A percentile compares a stretch with the other conserved stretches of the same genome.
Evolutionary conservation across 2,113 vertebrate genomes (phyloP).

Genomic region (Aythya baeri): DNA sequence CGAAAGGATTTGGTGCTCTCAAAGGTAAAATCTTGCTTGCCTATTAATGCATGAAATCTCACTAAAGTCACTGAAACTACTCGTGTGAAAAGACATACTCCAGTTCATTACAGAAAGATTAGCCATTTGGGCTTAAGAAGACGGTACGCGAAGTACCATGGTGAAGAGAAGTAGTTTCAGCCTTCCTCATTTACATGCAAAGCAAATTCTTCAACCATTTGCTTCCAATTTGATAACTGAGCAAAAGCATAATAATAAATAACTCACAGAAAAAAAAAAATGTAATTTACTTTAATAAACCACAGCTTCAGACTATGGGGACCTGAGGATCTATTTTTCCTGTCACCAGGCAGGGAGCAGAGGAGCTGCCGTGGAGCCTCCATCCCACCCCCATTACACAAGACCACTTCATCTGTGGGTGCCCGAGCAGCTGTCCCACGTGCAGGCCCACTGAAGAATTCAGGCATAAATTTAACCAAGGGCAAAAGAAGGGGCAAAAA

Average conservation of each 20-base stretch:
- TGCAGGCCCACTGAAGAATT: background rate
- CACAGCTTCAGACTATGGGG: background rate
- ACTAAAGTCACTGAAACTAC: conserved; percentile 34
- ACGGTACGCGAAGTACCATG: background rate
- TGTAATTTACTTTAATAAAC: conserved; percentile 26
- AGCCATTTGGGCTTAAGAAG: conserved; percentile 36
- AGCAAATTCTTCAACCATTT: conserved; percentile 51
- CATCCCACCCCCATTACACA: background rate
- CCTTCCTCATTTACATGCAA: conserved; percentile 40
- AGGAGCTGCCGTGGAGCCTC: background rate
- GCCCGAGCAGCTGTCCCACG: background rate
- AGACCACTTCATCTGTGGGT: background rate
- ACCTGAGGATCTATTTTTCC: background rate
- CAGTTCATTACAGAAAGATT: conserved; percentile 49
- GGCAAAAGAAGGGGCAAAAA: background rate
- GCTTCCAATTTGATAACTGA: conserved; percentile 44
- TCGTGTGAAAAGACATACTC: conserved; percentile 23
- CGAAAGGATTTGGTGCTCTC: conserved; percentile 54
- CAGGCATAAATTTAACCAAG: background rate
- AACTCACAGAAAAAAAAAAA: background rate
- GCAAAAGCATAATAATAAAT: conserved; percentile 30
- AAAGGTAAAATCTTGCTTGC: conserved; percentile 8
- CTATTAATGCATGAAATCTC: conserved; percentile 43
- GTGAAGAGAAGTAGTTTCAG: background rate
- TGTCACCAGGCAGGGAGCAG: background rate